Base-by-base conservation (phyloP, 2,113 vertebrate species). In the Plecotus auritus region DNA sequence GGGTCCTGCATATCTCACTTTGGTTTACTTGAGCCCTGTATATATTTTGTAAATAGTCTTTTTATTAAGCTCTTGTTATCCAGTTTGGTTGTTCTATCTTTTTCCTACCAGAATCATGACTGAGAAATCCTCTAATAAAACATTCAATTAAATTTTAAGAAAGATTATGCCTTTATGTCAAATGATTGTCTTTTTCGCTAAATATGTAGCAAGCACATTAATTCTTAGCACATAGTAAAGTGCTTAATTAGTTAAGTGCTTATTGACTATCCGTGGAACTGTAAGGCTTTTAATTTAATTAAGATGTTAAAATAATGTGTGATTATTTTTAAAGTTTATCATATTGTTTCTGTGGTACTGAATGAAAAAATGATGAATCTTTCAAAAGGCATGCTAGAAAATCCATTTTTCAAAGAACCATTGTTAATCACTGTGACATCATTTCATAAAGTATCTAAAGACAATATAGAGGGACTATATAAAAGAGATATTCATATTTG, bases 271-370 rank as follows among this genome's bases (percentile, higher is more conserved):
- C 42, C 40, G 9, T 37, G 54, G 20, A 88, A 85, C 0, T 10
- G 5, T 40, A 37, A 91, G 32, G 18, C 9, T 88, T 96, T 96
- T 86, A 93, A 95, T 88, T 94, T 96, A 96, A 92, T 96, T 94
- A 93, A 83, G 37, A 83, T 93, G 66, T 69, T 94, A 70, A 69
- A 86, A 83, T 89, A 93, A 73, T 56, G 32, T 20, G 8, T 70
- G 37, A 69, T 91, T 93, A 83, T 69, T 73, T 78, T 83, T 85
- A 67, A 73, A 87, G 40, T 73, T 93, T 84, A 88, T 85, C 23
- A 37, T 74, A 80, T 30, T 95, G 61, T 84, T 78, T 84, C 56
- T 86, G 8, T 83, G 16, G 12, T 64, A 6, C 35, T 88, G 40
- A 20, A 26, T 74, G 35, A 66, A 91, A 87, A 88, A 91, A 73